phyloP scores from a whole-genome alignment of 2,888 invertebrate species.

The Glyphotaelius pellucidus region DNA sequence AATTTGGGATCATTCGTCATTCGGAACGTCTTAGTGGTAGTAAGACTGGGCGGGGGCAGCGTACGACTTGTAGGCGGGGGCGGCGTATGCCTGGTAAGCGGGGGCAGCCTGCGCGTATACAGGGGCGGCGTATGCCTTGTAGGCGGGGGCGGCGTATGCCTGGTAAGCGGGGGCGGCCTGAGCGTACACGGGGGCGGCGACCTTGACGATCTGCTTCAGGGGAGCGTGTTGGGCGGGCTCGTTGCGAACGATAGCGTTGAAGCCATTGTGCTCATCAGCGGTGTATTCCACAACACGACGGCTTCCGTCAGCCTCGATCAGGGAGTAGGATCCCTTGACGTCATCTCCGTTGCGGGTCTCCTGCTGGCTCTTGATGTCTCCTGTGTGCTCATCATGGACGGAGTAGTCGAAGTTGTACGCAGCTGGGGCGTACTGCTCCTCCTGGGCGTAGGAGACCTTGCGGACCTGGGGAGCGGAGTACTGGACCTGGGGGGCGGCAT shows the following conservation, averaged over 20 bases:
- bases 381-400: slow-evolving; percentile 68
- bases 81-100: slow-evolving; percentile 42
- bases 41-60: slow-evolving; percentile 59
- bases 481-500: slow-evolving; percentile 45
- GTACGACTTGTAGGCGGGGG: slow-evolving; percentile 51
- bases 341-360: too few relatives aligned
- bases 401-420: slow-evolving; percentile 57
- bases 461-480: slow-evolving; percentile 67
- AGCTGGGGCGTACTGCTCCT: slow-evolving; percentile 47
- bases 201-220: slow-evolving; percentile 24
- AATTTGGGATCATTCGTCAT: slow-evolving; percentile 12
- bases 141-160: slow-evolving; percentile 40
- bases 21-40: slow-evolving; percentile 51
- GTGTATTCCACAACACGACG: slow-evolving; percentile 75
- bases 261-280: slow-evolving; percentile 70
- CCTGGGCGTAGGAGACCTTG: slow-evolving; percentile 40
- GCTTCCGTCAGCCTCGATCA: slow-evolving; percentile 72
- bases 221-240: slow-evolving; percentile 67
- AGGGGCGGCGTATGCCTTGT: slow-evolving; percentile 35
- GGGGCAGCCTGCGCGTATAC: background rate
- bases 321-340: slow-evolving; percentile 73
- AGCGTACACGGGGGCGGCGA: slow-evolving; percentile 47
- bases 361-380: too few relatives aligned
- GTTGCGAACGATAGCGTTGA: slow-evolving; percentile 63
- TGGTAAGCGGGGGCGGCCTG: slow-evolving; percentile 42